These are phyloP conservation scores for Onychostoma macrolepis DNA, from an alignment of 2,113 vertebrate genomes.

Conservation along the genomic window DNA sequence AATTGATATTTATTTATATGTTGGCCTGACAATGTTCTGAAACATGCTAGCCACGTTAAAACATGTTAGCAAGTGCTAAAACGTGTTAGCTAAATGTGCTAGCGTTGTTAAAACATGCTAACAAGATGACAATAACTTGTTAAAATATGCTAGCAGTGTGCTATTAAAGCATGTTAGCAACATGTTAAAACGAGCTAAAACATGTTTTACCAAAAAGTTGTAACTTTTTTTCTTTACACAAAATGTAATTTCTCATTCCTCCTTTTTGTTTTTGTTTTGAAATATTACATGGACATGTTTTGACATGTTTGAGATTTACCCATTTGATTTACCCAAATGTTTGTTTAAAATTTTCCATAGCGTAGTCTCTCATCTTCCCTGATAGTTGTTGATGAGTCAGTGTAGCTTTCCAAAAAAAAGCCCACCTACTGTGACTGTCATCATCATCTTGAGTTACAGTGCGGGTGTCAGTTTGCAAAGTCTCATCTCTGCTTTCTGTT, in stretches of 20 bases:
- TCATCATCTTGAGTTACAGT: not conserved
- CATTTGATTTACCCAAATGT: not conserved
- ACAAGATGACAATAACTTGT: not conserved
- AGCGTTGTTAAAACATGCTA: not conserved
- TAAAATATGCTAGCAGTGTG: not conserved
- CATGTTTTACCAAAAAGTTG: not conserved
- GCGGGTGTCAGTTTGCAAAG: slow-evolving; percentile 1
- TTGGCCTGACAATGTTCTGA: not conserved
- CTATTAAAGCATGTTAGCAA: not conserved
- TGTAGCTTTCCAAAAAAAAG: not conserved
- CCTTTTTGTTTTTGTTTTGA: not conserved
- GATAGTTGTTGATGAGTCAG: not conserved
- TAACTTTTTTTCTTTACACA: not conserved
- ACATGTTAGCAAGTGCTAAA: not conserved
- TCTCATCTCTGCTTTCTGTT: not conserved
- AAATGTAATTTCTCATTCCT: not conserved
- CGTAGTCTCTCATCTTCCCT: not conserved
- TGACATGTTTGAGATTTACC: not conserved
- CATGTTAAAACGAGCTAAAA: not conserved
- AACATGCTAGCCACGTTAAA: not conserved
- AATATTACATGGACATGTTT: not conserved
- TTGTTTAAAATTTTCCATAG: not conserved
- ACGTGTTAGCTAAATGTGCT: not conserved
- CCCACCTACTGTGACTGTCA: slow-evolving; percentile 7
- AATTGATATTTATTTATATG: not conserved